Base-by-base conservation (phyloP, 2,113 vertebrate species). In the Gnathonemus echidnorhynchus region DNA sequence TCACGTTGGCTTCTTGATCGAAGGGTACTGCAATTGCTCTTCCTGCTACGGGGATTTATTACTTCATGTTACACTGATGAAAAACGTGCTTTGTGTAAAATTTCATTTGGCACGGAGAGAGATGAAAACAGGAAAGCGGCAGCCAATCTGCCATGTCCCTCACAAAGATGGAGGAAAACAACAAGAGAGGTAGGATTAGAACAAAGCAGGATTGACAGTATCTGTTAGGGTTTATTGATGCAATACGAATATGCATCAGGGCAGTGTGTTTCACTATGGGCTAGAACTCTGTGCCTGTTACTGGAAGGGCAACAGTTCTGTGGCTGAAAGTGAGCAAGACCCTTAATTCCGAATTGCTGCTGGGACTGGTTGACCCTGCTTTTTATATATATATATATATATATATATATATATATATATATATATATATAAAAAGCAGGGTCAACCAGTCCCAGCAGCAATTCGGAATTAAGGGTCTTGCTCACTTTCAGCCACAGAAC, bases 1-100 rank as follows among this genome's bases (percentile, higher is more conserved):
- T 89, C 80, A 89, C 56, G 52, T 50, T 17, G 52, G 80, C 77
- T 53, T 83, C 70, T 6, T 89, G 49, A 24, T 42, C 80, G 74
- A 80, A 56, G 13, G 13, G 70, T 4, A 24, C 39, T 42, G 13
- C 80, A 3, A 31, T 85, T n/a, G 35, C 24, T 86, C 52, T 58
- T 89, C 80, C 24, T 39, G 39, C 80, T 6, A 19, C 8, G 21
- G 84, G 85, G 31, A 70, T 87, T 49, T 70, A 70, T 49, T 87
- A 27, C 52, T 53, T 27, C 52, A 66, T 48, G 80, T 90, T 74
- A 52, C 11, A 10, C 83, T 86, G 89, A 58, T 53, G 39, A 66
- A 53, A 86, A 49, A 42, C 42, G 17, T 66, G 83, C 42, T 24
- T 49, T 31, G 48, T 70, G 84, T 50, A 56, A 11, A 84, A 48